Base-by-base conservation (phyloP, 2,888 invertebrate species). In the Cataglyphis cursor region DNA sequence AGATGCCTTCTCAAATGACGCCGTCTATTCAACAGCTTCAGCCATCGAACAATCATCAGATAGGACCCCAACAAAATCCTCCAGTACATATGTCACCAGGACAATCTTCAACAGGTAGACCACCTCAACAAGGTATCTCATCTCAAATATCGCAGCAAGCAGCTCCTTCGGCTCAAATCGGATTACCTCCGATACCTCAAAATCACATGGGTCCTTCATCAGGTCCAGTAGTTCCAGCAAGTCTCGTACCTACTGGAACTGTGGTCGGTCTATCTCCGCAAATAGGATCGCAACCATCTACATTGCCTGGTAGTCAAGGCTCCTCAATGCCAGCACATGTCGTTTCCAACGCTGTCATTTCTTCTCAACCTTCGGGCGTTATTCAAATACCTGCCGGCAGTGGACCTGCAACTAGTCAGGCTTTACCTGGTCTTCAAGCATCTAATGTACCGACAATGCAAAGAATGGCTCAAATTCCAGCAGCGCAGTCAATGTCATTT, bases 91-190 rank as follows among this genome's bases (percentile, higher is more conserved):
- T 89, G 70, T 74, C 87, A 21, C 86, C 89, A 5, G 57, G 84
- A 31, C 88, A 87, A 24, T 80, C 82, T 44, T 78, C 84, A 5
- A 44, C 86, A 35, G 84, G 83, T 24, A 57, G 78, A 41, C 92
- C 88, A 57, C 86, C 89, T 5, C 95, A 94, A 65, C 94, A 93
- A 80, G 94, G 93, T 38, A 92, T 92, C 54, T 90, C 93, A 48
- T 90, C 91, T 15, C 94, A 94, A 80, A 91, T 94, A 51, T 72
- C 90, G 0, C 89, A 90, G 6, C 85, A 81, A 54, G 89, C 86
- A 51, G 51, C 57, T 15, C 87, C 72, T 21, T 86, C 86, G 6
- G 85, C 73, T 65, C 91, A 89, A 82, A 90, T 90, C 61, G 88
- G 87, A 68, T 84, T 89, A 18, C 87, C 91, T 48, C 83, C 88